Percentiles rank a stretch among this genome's conserved stretches.
phyloP scores from a whole-genome alignment of 2,888 invertebrate species.

The Mythimna albipuncta region DNA sequence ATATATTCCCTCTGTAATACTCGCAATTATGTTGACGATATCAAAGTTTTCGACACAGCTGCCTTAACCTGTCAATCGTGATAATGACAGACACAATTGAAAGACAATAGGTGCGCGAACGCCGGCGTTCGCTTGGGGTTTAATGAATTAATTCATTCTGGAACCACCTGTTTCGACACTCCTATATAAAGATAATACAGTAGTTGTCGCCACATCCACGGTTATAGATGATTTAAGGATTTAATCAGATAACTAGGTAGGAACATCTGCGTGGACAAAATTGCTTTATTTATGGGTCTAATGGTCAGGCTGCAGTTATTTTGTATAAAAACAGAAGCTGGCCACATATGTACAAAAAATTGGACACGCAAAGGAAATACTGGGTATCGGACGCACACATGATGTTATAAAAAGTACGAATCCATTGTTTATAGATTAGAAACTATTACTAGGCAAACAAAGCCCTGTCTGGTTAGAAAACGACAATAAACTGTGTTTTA shows the following conservation, averaged over 20 bases:
- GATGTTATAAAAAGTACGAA: constrained; percentile 15
- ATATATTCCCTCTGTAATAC: constrained; percentile 36
- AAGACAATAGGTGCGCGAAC: no score
- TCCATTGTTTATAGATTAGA: constrained; percentile 40
- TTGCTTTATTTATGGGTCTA: constrained; percentile 10
- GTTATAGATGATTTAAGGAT: constrained; percentile 14
- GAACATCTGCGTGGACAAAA: constrained; percentile 4
- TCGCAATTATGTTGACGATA: constrained; percentile 39
- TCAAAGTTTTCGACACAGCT: constrained; percentile 40
- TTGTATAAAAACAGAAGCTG: constrained; percentile 11
- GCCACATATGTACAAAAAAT: constrained; percentile 1
- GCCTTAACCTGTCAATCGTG: no score
- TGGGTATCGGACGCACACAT: constrained; percentile 4
- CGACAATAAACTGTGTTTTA: constrained; percentile 62
- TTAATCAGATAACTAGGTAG: constrained; percentile 19
- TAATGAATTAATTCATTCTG: constrained; percentile 10
- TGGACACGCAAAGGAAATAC: constrained; percentile 25
- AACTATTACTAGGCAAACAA: constrained; percentile 40
- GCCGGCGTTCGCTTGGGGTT: no score
- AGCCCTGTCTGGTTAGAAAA: constrained; percentile 58
- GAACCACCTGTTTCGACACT: neutral
- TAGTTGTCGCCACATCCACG: neutral
- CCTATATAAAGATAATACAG: constrained; percentile 1
- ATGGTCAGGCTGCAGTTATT: constrained; percentile 11
- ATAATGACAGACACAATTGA: no score